phyloP scores from a whole-genome alignment of 2,113 vertebrate species.

The Egretta garzetta region DNA sequence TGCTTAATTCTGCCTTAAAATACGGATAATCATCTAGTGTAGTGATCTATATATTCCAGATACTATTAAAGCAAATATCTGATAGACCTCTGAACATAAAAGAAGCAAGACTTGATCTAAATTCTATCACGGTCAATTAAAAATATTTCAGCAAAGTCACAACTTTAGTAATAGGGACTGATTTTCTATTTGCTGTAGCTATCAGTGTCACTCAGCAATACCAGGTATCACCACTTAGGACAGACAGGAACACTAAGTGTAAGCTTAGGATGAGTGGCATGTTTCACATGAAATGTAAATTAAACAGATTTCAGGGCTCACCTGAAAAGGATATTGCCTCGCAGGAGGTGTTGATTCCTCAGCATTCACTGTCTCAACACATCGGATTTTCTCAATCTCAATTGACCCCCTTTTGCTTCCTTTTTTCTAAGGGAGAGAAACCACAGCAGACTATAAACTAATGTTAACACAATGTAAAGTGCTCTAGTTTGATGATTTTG shows the following conservation, averaged over 20 bases:
- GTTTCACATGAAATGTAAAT: neutral
- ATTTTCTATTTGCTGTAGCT: neutral
- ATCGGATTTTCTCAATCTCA: constrained; percentile 67
- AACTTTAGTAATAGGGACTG: neutral
- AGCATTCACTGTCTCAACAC: constrained; percentile 66
- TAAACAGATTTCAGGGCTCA: neutral
- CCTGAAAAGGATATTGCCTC: constrained; percentile 77
- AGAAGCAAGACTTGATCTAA: neutral
- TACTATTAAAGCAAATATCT: neutral
- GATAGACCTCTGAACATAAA: neutral
- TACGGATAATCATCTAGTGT: neutral
- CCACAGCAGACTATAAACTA: neutral
- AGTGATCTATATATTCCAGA: neutral
- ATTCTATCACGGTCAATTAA: neutral
- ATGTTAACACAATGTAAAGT: neutral
- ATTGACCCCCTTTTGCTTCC: constrained; percentile 54
- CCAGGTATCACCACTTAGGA: neutral
- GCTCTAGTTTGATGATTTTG: neutral
- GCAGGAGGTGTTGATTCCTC: constrained; percentile 62
- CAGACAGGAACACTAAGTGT: neutral
- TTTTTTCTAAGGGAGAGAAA: constrained; percentile 66
- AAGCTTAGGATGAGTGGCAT: neutral
- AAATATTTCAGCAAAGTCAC: neutral
- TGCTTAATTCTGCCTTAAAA: neutral
- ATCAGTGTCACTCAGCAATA: neutral